Evolutionary conservation across 2,113 vertebrate genomes (phyloP), one percentile per base, ranked within the genome.

Genomic region (Chrysochloris asiatica): DNA sequence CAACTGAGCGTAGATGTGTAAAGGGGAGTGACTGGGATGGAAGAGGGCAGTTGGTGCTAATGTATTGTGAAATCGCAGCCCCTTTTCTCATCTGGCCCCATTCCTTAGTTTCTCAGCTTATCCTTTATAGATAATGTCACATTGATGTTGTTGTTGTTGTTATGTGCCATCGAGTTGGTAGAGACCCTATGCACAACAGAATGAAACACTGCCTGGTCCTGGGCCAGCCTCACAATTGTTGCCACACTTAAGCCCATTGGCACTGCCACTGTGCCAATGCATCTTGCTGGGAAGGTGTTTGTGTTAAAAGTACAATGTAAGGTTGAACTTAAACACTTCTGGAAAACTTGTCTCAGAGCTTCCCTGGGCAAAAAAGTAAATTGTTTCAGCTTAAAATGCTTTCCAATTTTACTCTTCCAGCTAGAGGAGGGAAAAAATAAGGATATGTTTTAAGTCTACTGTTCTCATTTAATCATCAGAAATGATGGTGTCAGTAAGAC

Each of bases 61-160:
- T 43, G 21, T 22, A 2, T 28, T n/a, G 67, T 14, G 67, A 28
- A 38, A 24, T 4, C n/a, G 7, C 0, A 4, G 19, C 26, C 76
- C 38, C 6, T 6, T 33, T 38, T 22, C 13, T 1, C 48, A 0
- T 3, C 7, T 2, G 11, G 33, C 24, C 36, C 30, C 1, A 0
- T 1, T 8, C 33, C 45, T 10, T 0, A 4, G 16, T 56, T 24
- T 12, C 90, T 26, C 59, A 2, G 0, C 8, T 3, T 13, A 12
- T 6, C 11, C 14, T 11, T 19, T 28, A 9, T 5, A 36, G 12
- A 41, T n/a, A n/a, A n/a, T n/a, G n/a, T n/a, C n/a, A n/a, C n/a
- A n/a, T n/a, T n/a, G n/a, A n/a, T n/a, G n/a, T n/a, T n/a, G n/a
- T n/a, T n/a, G n/a, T n/a, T n/a, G n/a, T n/a, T n/a, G n/a, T n/a